phyloP scores from a whole-genome alignment of 1,140 invertebrate species.

The Hirudo medicinalis region DNA sequence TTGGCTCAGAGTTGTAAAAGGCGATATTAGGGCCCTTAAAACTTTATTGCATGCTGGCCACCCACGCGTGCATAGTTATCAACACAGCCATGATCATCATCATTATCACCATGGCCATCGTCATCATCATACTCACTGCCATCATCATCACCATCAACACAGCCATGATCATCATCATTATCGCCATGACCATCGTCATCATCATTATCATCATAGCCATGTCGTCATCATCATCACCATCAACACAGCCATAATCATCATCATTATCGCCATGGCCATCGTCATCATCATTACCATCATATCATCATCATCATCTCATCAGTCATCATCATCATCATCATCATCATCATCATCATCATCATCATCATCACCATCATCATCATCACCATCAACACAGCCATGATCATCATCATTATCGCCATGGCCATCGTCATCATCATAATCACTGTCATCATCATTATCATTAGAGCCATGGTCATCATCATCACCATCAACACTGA shows the following conservation, averaged over 20 bases:
- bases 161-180: constrained; percentile 16
- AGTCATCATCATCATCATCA: too few species aligned
- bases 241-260: neutral
- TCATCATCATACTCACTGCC: constrained; percentile 9
- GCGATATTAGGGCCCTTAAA: too few species aligned
- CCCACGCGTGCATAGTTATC: neutral
- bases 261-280: neutral
- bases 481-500: too few species aligned
- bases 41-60: too few species aligned
- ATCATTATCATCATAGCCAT: constrained; percentile 12
- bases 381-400: too few species aligned
- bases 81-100: constrained; percentile 12
- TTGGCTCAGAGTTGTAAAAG: too few species aligned
- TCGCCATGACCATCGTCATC: constrained; percentile 14
- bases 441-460: too few species aligned
- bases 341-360: too few species aligned
- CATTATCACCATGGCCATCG: constrained; percentile 9
- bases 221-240: neutral
- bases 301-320: neutral
- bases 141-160: constrained; percentile 16
- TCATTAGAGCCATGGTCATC: too few species aligned
- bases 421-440: too few species aligned
- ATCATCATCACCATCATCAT: too few species aligned
- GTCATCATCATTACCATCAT: neutral
- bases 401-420: constrained; percentile 4